These are phyloP conservation scores for Caranx melampygus DNA, from an alignment of 2,113 vertebrate genomes.

Conservation along the genomic window DNA sequence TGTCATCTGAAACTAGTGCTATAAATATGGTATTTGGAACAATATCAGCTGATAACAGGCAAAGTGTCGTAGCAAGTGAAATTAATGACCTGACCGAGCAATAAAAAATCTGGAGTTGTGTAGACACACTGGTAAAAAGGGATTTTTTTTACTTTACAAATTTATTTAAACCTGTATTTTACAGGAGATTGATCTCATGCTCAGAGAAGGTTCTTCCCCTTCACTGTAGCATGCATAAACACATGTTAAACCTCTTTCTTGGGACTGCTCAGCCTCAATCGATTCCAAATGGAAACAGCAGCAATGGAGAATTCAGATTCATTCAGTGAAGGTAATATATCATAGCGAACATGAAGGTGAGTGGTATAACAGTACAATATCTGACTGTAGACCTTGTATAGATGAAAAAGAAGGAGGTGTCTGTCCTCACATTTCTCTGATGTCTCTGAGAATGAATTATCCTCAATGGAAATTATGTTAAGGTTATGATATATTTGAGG, in stretches of 20 bases:
- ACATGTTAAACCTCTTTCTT: slow-evolving; percentile 7
- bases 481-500: not conserved
- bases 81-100: not conserved
- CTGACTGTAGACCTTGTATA: not conserved
- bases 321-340: slow-evolving; percentile 25
- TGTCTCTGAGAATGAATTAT: not conserved
- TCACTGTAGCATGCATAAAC: slow-evolving; percentile 9
- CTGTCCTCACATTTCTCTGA: not conserved
- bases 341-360: slow-evolving; percentile 7
- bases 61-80: not conserved
- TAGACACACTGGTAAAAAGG: not conserved
- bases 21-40: not conserved
- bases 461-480: not conserved
- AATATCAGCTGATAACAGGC: not conserved
- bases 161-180: not conserved
- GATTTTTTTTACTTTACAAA: not conserved
- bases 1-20: slow-evolving; percentile 7
- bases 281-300: slow-evolving; percentile 16
- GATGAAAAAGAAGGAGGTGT: not conserved
- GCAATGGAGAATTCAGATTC: slow-evolving; percentile 14
- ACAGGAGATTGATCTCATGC: slow-evolving; percentile 16
- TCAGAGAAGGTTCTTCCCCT: not conserved
- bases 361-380: slow-evolving; percentile 12
- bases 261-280: slow-evolving; percentile 3
- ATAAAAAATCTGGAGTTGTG: not conserved